Evolutionary conservation across 1,140 invertebrate species (phyloP), one percentile per base, ranked within the genome.

Genomic region (Carposina sasakii): DNA sequence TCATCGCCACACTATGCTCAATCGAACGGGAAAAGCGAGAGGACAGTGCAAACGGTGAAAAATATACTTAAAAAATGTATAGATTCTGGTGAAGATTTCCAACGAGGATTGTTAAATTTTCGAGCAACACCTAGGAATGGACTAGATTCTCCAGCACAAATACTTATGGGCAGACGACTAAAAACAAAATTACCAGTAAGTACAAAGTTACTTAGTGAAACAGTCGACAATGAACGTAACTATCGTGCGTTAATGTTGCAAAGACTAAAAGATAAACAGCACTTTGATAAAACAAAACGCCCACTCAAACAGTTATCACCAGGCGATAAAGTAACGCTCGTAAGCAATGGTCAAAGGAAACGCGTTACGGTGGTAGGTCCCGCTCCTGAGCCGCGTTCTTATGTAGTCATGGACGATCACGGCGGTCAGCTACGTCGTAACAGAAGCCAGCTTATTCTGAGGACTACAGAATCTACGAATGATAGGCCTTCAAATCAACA

Each of bases 21-120:
- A 48, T 62, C 66, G 17, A 81, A 84, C 48, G 71, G 76, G 2
- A 48, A 63, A 36, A 65, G 64, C 19, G 73, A 81, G 48, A 42
- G 57, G 8, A 48, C 53, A 3, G 54, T 71, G 15, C 52, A 54
- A 34, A 67, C 31, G 20, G 28, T 68, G 9, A 70, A 68, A 54
- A 61, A 57, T 20, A 46, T 63, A 36, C 28, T 60, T 13, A 60
- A 63, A 53, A 69, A 69, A 52, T 26, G 24, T 26, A 12, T 26
- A 12, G 24, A 26, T 12, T 26, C 12, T 5, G 24, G 24, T 12
- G 5, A 26, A 12, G 24, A 26, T 26, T 26, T 26, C 12, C 12
- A 5, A 26, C 5, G 5, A 6, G 24, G 24, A 26, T 26, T 26
- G 12, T 26, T 26, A 26, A 26, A 26, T 26, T 6, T 26, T 6